Evolutionary conservation across 2,888 invertebrate species (phyloP).

Genomic region (Ellobium chinense): DNA sequence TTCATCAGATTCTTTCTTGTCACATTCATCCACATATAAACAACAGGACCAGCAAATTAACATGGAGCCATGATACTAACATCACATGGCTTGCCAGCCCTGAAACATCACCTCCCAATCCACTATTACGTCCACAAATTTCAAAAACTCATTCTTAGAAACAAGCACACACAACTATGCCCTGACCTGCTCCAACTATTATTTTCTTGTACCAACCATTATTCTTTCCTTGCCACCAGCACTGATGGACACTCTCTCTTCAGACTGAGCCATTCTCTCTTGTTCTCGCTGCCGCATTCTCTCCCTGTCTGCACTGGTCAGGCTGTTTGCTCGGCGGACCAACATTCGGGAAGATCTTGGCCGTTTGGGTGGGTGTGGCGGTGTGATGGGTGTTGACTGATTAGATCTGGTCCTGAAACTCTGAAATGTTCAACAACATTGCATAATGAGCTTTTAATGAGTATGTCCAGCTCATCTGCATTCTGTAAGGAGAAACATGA

Average conservation of each 20-base stretch:
- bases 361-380: slow-evolving; percentile 69
- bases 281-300: slow-evolving; percentile 44
- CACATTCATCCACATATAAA: too few species aligned
- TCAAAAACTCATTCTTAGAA: too few species aligned
- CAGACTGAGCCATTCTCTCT: slow-evolving; percentile 29
- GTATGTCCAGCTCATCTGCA: too few species aligned
- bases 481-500: too few species aligned
- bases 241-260: slow-evolving; percentile 56
- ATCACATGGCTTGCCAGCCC: too few species aligned
- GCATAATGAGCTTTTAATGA: background rate
- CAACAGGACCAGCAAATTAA: too few species aligned
- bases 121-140: too few species aligned
- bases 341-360: slow-evolving; percentile 65
- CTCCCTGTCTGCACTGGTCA: slow-evolving; percentile 61
- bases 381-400: slow-evolving; percentile 66
- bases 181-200: too few species aligned
- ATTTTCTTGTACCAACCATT: slow-evolving; percentile 60
- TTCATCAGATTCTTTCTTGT: too few species aligned
- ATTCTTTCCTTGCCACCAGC: slow-evolving; percentile 64
- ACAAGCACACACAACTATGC: too few species aligned
- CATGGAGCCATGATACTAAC: too few species aligned
- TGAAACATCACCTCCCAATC: too few species aligned
- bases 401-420: slow-evolving; percentile 45
- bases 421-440: slow-evolving; percentile 20
- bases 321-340: slow-evolving; percentile 65